phyloP scores from a whole-genome alignment of 2,797 vertebrate genomes.

The Falco rusticolus region DNA sequence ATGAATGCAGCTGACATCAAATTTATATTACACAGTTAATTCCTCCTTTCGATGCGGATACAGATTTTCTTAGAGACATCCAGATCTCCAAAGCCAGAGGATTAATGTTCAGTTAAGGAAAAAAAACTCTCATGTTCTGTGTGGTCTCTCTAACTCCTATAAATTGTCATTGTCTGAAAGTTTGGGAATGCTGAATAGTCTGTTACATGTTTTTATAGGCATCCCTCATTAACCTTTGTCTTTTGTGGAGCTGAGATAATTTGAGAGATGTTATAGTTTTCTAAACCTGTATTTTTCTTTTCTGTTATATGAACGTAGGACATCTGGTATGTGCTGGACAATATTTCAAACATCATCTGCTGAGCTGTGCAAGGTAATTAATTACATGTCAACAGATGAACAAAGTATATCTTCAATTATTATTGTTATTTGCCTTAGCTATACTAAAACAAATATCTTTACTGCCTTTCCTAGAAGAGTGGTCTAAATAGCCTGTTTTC shows the following conservation, averaged over 20 bases:
- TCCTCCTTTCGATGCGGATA: not conserved
- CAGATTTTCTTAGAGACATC: not conserved
- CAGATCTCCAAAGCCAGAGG: not conserved
- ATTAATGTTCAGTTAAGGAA: not conserved
- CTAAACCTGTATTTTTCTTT: not conserved
- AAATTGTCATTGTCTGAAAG: not conserved
- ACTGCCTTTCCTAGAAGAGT: not conserved
- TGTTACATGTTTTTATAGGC: not conserved
- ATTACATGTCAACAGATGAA: not conserved
- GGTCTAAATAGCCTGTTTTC: not conserved
- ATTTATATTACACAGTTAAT: not conserved
- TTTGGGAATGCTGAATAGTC: not conserved
- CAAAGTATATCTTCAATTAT: not conserved
- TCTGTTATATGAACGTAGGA: not conserved
- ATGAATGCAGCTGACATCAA: not conserved
- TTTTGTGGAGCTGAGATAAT: not conserved
- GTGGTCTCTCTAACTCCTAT: not conserved
- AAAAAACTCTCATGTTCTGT: not conserved
- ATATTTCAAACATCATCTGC: not conserved
- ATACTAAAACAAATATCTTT: not conserved
- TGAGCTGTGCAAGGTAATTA: not conserved
- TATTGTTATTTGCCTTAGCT: not conserved
- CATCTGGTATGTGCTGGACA: not conserved
- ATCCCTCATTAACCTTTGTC: not conserved
- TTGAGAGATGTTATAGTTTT: not conserved